Percentiles rank a stretch among this genome's conserved stretches.
These are phyloP conservation scores for Sebastes hubbsi DNA, from an alignment of 2,797 vertebrate species.

Conservation along the genomic window DNA sequence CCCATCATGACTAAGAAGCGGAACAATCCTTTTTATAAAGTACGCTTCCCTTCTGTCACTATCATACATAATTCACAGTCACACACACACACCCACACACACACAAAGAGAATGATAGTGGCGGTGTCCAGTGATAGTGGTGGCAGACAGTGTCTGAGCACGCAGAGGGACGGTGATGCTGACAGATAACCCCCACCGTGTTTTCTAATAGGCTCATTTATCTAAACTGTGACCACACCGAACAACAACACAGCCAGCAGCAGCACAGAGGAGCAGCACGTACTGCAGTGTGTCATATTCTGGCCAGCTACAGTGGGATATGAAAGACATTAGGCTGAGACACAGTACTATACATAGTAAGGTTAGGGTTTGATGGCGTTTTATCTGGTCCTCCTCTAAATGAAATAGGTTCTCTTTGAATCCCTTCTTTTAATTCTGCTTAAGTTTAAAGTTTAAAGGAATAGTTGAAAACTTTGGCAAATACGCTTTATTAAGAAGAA, in stretches of 20 bases:
- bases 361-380: background rate
- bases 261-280: background rate
- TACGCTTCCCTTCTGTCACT: constrained; percentile 21
- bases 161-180: constrained; percentile 53
- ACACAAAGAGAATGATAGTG: constrained; percentile 8
- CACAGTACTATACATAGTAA: background rate
- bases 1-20: background rate
- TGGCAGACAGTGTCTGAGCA: constrained; percentile 58
- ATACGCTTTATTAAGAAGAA: background rate
- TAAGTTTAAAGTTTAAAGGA: background rate
- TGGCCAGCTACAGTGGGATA: background rate
- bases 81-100: constrained; percentile 3
- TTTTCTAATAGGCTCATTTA: constrained; percentile 79
- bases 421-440: background rate
- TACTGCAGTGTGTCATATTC: constrained; percentile 9
- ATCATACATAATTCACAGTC: constrained; percentile 56
- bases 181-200: constrained; percentile 74
- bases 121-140: constrained; percentile 51
- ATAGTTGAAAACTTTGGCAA: background rate
- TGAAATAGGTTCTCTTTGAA: background rate
- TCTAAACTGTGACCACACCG: constrained; percentile 71
- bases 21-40: constrained; percentile 17
- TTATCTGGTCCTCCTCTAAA: background rate
- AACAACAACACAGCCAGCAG: constrained; percentile 39
- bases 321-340: background rate